Conservation (phyloP, 2,113 vertebrate genomes). For the Gallinago paraguaiae region DNA sequence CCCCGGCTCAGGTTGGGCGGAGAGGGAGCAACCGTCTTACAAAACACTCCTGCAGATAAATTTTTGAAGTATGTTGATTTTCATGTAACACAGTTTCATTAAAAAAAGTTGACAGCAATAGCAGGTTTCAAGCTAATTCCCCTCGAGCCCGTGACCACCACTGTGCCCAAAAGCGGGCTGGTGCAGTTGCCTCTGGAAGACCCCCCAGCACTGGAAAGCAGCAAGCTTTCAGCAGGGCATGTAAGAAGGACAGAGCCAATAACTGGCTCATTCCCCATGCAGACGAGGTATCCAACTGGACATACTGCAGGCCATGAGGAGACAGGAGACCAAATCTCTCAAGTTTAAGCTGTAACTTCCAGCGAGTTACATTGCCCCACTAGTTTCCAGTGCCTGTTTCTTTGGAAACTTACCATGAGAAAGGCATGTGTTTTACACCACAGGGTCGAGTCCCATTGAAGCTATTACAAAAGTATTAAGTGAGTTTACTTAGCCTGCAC, state of each 20-base stretch:
- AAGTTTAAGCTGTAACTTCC: background rate
- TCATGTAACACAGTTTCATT: background rate
- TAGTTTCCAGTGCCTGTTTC: background rate
- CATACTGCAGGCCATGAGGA: background rate
- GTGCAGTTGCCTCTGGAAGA: background rate
- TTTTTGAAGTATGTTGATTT: background rate
- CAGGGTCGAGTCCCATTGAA: background rate
- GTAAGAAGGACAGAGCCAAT: background rate
- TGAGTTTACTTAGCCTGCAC: background rate
- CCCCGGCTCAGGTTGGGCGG: background rate
- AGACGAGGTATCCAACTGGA: background rate
- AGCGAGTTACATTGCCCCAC: background rate
- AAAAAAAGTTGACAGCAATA: background rate
- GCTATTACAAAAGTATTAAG: background rate
- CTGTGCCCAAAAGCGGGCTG: too few relatives aligned
- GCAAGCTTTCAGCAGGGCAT: background rate
- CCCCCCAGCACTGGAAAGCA: background rate
- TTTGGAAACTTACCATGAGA: background rate
- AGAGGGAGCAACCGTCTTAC: background rate
- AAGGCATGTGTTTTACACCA: background rate
- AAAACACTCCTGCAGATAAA: background rate
- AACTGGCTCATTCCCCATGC: rapidly evolving
- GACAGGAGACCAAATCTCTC: background rate
- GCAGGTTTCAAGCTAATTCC: background rate
- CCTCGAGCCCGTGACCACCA: rapidly evolving